Evolutionary conservation across 2,113 vertebrate species (phyloP).

Genomic region (Xenotilapia leptura): DNA sequence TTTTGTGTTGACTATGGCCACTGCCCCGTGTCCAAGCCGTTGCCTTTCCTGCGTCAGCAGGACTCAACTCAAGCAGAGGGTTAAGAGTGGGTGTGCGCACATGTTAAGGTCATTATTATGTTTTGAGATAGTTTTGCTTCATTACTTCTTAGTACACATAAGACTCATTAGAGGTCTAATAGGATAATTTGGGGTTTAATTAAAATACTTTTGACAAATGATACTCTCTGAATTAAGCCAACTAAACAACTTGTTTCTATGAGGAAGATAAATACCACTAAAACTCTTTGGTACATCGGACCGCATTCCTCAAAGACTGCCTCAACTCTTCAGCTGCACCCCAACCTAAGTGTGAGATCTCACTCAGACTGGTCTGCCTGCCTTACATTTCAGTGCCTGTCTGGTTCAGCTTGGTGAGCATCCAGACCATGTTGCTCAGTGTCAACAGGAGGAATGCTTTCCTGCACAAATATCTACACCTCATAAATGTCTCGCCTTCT

Average conservation of each 20-base stretch:
- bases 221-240: neutral
- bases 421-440: slow-evolving; percentile 48
- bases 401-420: slow-evolving; percentile 47
- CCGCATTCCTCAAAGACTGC: neutral
- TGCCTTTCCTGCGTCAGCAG: slow-evolving; percentile 26
- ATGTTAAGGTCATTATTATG: neutral
- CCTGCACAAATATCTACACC: slow-evolving; percentile 68
- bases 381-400: slow-evolving; percentile 16
- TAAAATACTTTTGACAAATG: neutral
- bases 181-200: neutral
- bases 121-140: slow-evolving; percentile 11
- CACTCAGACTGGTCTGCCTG: neutral
- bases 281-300: neutral
- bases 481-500: slow-evolving; percentile 70
- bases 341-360: neutral
- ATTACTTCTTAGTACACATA: neutral
- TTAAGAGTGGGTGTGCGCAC: neutral
- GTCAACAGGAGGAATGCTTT: slow-evolving; percentile 61
- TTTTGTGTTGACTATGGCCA: slow-evolving; percentile 55
- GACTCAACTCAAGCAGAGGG: neutral
- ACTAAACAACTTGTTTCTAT: neutral
- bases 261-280: neutral
- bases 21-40: slow-evolving; percentile 30
- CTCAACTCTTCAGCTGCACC: neutral
- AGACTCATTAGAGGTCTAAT: neutral